Evolutionary conservation across 2,113 vertebrate genomes (phyloP), one percentile per base, ranked within the genome.

Genomic region (Isurus oxyrinchus): DNA sequence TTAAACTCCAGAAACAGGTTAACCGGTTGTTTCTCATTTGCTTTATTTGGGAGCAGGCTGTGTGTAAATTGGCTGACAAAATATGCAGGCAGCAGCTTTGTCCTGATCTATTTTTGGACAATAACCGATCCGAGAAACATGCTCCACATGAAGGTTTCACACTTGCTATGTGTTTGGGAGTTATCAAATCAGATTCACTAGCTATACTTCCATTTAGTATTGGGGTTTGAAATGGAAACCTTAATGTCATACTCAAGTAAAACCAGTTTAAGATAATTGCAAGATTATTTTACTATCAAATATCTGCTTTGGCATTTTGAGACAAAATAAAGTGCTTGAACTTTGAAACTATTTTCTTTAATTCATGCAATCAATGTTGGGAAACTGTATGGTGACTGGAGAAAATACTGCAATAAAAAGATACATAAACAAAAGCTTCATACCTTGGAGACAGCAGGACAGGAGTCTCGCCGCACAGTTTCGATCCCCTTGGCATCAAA

Each of bases 401-500:
- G 49, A 7, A 11, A 35, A 14, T 13, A 40, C 5, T 40, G 2
- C 35, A 27, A 27, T 67, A 59, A 67, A 96, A 67, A 84, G 27
- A 76, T 21, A 44, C 4, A 93, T 13, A 59, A 57, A 31, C 31
- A 72, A 16, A 35, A 4, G 5, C 79, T 19, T 44, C 69, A 98
- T 98, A 99, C 99, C 99, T 99, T 99, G 97, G 99, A 98, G 98
- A 99, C 99, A 97, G 99, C 99, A 96, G 99, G 99, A 97, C 99
- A 99, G 97, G 98, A 98, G 86, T 99, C 99, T 86, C 99, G 98
- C 96, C 99, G 98, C 96, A 99, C 99, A 0, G 99, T 99, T 97
- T 99, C 99, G 95, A 99, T 99, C 96, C 99, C 99, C 98, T 99
- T 99, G 97, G 99, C 99, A 14, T 99, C 99, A 97, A 99, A 99